Base-by-base conservation (phyloP, 1,140 invertebrate species). In the Ditylenchus dipsaci region DNA sequence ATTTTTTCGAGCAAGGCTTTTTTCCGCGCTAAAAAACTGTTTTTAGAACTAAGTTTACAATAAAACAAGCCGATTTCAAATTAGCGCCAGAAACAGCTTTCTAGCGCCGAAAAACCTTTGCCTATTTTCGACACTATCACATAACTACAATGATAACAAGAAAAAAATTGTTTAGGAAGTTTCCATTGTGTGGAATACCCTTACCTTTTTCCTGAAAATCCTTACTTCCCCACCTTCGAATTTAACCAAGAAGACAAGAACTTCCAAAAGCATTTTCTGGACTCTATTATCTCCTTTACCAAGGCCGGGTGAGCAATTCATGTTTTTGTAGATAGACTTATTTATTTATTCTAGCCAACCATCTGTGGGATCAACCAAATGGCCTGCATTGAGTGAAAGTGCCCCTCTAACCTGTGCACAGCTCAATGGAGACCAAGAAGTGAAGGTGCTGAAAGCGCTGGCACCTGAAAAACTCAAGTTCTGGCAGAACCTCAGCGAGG, bases 171-270 rank as follows among this genome's bases (percentile, higher is more conserved):
- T 59, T 59, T 23, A 59, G 57, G 21, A 59, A 59, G 30, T 23
- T 26, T 30, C 17, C 57, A 59, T 59, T 11, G 21, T 30, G 57
- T 21, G 11, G 57, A 59, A 59, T 59, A 59, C 30, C 57, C 57
- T 11, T 59, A 59, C 30, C 21, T 59, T 23, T 59, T 59, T 11
- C 23, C 11, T 15, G 11, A 59, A 21, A 11, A n/a, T n/a, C n/a
- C n/a, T n/a, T n/a, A n/a, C n/a, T n/a, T n/a, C n/a, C n/a, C n/a
- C n/a, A n/a, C n/a, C 23, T 23, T 59, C 23, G 11, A 11, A 11
- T 59, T 59, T 23, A 23, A 59, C 23, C 11, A 59, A 59, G 11
- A 59, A 15, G 57, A 59, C 11, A 59, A 59, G 23, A 59, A 13
- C 15, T 59, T 59, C 23, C 57, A 59, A 23, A 11, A 23, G 11